Base-by-base conservation (phyloP, 2,113 vertebrate genomes). In the Embiotoca jacksoni region DNA sequence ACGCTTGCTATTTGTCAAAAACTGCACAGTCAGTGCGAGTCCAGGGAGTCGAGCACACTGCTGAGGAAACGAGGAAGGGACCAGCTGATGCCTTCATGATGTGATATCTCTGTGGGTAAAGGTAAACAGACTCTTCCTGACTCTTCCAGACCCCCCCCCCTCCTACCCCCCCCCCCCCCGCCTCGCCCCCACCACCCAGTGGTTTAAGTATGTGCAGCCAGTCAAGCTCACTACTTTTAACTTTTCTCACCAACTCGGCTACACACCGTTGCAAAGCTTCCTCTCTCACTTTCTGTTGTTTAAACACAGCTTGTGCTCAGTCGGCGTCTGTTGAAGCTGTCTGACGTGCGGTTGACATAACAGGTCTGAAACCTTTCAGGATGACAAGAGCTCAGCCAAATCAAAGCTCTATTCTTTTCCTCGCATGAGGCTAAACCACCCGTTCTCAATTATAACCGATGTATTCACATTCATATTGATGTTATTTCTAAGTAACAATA, bases 71-170 rank as follows among this genome's bases (percentile, higher is more conserved):
- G 23, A 63, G 62, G 49, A 69, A 60, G 44, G 35, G 5, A 46
- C 30, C 81, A 63, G 84, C 72, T 84, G 86, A 90, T 80, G 41
- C 74, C 78, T 79, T 76, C 76, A 87, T 66, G 88, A 69, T 53
- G 46, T 14, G 32, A 32, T 59, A 56, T 80, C 77, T 82, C 68
- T 77, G 76, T 36, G 15, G 49, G 77, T 68, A 58, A 85, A 69
- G 37, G 67, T 67, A 90, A 89, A 82, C 72, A 81, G 36, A 58
- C 63, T 53, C 80, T 86, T 84, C 78, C 83, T 78, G 78, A 81
- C 77, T 72, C 54, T 52, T 23, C 23, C 23, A 23, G 23, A 23
- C 69, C 78, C 61, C 15, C n/a, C 61, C 14, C 10, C 3, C 3
- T 66, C 35, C 23, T 23, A 23, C 69, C 78, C 57, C 63, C 35